These are phyloP conservation scores for Eulithis testata DNA, from an alignment of 2,888 invertebrate genomes.

Conservation along the genomic window DNA sequence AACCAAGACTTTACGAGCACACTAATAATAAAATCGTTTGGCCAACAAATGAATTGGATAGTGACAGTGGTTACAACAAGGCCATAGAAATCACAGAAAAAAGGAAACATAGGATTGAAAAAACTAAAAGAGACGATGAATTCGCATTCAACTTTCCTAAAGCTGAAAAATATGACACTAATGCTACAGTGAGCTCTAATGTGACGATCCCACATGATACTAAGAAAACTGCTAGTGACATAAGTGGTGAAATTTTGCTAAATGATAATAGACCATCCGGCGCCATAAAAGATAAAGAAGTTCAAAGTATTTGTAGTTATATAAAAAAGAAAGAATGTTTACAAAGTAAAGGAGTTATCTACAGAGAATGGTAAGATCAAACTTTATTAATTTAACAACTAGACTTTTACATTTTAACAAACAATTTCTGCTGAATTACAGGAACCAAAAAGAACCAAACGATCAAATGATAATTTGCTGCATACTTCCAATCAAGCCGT, in stretches of 20 bases:
- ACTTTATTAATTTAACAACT: background rate
- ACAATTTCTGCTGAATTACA: constrained; percentile 34
- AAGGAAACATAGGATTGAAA: constrained; percentile 17
- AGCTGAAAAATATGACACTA: constrained; percentile 24
- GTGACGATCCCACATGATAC: constrained; percentile 12
- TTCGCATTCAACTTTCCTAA: constrained; percentile 38
- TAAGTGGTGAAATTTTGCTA: constrained; percentile 20
- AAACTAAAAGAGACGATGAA: constrained; percentile 33
- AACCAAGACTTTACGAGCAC: constrained; percentile 43
- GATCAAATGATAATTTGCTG: constrained; percentile 57
- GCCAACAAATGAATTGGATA: constrained; percentile 35
- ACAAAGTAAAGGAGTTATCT: constrained; percentile 56
- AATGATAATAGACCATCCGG: constrained; percentile 21
- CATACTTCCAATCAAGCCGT: constrained; percentile 53
- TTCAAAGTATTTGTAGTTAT: constrained; percentile 46
- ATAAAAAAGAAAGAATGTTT: constrained; percentile 61
- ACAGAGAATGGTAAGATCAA: constrained; percentile 36
- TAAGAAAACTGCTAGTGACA: constrained; percentile 18
- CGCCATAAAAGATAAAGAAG: constrained; percentile 28
- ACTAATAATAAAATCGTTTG: constrained; percentile 41
- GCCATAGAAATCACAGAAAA: constrained; percentile 19
- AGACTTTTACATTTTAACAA: background rate
- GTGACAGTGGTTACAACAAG: constrained; percentile 14
- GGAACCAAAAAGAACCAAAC: constrained; percentile 38
- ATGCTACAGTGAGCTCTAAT: constrained; percentile 18